phyloP scores from a whole-genome alignment of 2,797 vertebrate species.

The Parauchenoglanis punctatus region DNA sequence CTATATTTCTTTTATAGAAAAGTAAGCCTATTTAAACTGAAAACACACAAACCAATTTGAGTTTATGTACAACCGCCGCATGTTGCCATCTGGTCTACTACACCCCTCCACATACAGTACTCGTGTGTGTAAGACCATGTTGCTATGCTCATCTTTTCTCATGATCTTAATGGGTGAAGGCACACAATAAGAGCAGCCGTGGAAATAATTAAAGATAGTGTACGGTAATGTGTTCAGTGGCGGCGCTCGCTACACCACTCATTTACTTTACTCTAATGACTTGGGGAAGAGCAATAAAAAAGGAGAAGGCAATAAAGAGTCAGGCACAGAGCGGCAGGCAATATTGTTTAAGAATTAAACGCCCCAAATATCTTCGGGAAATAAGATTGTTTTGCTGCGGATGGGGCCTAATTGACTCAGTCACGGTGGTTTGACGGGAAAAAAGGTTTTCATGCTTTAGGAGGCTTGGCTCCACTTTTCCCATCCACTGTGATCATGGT shows the following conservation, averaged over 20 bases:
- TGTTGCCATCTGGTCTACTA: not conserved
- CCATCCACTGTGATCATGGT: constrained; percentile 65
- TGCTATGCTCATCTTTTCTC: constrained; percentile 61
- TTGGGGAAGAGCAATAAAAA: constrained; percentile 64
- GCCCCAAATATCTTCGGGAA: constrained; percentile 76
- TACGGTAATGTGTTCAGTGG: constrained; percentile 64
- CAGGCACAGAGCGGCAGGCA: constrained; percentile 61
- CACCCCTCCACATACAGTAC: not conserved
- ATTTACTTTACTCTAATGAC: constrained; percentile 71
- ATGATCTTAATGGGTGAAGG: constrained; percentile 71
- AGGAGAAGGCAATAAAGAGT: constrained; percentile 63
- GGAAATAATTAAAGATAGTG: constrained; percentile 72
- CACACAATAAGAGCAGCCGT: constrained; percentile 69
- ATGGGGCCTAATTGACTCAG: constrained; percentile 78
- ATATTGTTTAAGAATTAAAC: constrained; percentile 76
- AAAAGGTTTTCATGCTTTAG: constrained; percentile 77
- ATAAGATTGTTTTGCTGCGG: constrained; percentile 75
- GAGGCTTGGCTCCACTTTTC: constrained; percentile 74
- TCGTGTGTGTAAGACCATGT: constrained; percentile 41
- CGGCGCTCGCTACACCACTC: constrained; percentile 65
- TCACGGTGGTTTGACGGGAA: constrained; percentile 77
- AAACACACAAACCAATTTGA: not conserved
- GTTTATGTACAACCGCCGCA: not conserved
- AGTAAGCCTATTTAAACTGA: not conserved
- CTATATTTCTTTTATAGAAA: not conserved